Conservation (phyloP, 1,140 invertebrate genomes). For the Drosophila sturtevanti region DNA sequence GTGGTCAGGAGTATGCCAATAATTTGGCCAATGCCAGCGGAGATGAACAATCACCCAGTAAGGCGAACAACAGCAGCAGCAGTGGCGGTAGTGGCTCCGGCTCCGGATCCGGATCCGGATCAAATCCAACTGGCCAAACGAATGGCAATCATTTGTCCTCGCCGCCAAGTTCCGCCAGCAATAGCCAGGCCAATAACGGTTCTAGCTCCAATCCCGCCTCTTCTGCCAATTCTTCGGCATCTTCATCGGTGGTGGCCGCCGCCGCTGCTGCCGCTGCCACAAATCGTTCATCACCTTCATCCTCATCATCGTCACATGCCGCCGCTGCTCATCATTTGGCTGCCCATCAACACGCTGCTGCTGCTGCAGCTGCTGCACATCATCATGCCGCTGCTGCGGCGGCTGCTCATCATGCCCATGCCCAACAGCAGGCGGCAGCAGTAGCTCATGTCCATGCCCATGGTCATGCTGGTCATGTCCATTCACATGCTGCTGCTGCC, state of each 20-base stretch:
- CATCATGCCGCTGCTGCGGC: constrained; percentile 71
- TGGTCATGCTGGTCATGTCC: constrained; percentile 54
- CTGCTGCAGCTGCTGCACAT: constrained; percentile 66
- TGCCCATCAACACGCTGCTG: constrained; percentile 69
- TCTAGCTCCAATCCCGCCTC: constrained; percentile 38
- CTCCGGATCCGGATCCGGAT: constrained; percentile 13
- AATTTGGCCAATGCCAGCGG: constrained; percentile 70
- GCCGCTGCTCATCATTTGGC: constrained; percentile 50
- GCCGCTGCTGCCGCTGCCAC: neutral
- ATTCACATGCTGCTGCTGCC: constrained; percentile 32
- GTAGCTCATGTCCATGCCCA: constrained; percentile 65
- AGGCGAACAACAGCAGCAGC: constrained; percentile 34
- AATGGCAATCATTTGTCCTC: constrained; percentile 13
- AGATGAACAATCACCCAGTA: constrained; percentile 74
- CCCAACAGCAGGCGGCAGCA: constrained; percentile 39
- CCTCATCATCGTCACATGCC: constrained; percentile 1
- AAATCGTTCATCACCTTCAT: constrained; percentile 53
- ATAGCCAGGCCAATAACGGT: constrained; percentile 31
- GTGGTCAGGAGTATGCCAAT: constrained; percentile 72
- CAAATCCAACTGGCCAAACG: neutral
- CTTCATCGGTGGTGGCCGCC: constrained; percentile 7
- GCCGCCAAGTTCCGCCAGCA: constrained; percentile 22
- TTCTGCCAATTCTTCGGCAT: constrained; percentile 18
- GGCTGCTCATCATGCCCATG: constrained; percentile 66
- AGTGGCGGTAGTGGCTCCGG: constrained; percentile 15